A percentile compares a stretch with the other conserved stretches of the same genome.
These are phyloP conservation scores for Melanargia galathea DNA, from an alignment of 2,888 invertebrate species.

Conservation along the genomic window DNA sequence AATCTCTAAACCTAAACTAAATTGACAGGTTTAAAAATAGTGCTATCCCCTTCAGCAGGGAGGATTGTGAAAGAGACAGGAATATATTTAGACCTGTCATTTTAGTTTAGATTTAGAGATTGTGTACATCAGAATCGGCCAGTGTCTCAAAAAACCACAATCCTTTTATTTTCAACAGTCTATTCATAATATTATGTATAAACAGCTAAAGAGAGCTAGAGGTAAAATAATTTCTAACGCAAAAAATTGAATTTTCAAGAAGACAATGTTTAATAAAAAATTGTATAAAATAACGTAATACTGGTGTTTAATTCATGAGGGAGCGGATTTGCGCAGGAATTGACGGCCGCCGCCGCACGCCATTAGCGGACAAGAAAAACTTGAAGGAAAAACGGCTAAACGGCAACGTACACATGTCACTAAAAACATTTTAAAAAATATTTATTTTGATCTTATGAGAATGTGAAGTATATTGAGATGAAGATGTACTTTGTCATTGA, in stretches of 20 bases:
- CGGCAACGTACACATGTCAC: slow-evolving; percentile 49
- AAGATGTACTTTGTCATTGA: no score
- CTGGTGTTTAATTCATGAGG: slow-evolving; percentile 43
- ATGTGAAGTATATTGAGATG: no score
- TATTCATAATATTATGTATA: neutral
- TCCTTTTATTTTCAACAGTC: neutral
- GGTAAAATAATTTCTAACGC: neutral
- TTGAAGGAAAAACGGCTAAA: slow-evolving; percentile 57
- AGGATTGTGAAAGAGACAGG: no score
- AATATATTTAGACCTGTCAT: no score
- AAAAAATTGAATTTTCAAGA: slow-evolving; percentile 20
- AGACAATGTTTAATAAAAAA: slow-evolving; percentile 38
- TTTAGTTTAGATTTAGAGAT: no score
- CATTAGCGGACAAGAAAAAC: slow-evolving; percentile 67
- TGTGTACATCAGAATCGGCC: no score
- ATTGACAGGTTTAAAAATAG: no score
- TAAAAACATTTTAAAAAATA: neutral
- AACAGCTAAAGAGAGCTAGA: neutral
- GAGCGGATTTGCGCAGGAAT: slow-evolving; percentile 56
- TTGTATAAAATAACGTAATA: slow-evolving; percentile 37
- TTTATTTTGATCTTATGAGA: no score
- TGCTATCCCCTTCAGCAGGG: no score
- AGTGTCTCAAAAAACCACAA: no score
- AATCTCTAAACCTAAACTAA: no score
- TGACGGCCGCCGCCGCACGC: slow-evolving; percentile 56